phyloP scores from a whole-genome alignment of 2,888 invertebrate genomes.

The Drosophila histrio region DNA sequence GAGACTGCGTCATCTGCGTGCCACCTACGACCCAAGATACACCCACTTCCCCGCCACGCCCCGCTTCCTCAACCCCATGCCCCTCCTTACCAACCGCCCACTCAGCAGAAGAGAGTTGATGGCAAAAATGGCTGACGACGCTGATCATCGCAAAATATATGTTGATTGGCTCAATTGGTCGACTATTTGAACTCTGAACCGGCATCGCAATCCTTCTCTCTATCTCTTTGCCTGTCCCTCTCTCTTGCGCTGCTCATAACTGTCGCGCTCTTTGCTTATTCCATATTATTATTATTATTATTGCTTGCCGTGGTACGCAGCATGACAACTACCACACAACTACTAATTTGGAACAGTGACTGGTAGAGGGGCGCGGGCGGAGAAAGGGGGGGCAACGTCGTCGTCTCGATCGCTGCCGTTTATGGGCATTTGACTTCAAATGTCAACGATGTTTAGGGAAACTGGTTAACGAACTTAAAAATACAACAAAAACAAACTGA shows the following conservation, averaged over 20 bases:
- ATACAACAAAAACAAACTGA: conserved; percentile 18
- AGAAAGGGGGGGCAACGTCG: conserved; percentile 11
- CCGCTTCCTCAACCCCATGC: background rate
- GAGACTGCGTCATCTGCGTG: conserved; percentile 50
- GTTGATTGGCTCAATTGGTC: conserved; percentile 85
- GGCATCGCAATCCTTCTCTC: conserved; percentile 43
- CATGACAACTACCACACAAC: conserved; percentile 38
- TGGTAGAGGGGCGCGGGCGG: conserved; percentile 11
- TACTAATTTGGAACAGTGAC: conserved; percentile 68
- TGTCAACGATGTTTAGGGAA: conserved; percentile 72
- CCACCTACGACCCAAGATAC: conserved; percentile 50
- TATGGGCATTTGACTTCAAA: conserved; percentile 79
- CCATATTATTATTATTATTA: too few species aligned
- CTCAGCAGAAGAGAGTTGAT: conserved; percentile 1
- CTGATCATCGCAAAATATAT: conserved; percentile 53
- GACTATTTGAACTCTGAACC: conserved; percentile 84
- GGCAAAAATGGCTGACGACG: conserved; percentile 10
- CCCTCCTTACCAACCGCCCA: background rate
- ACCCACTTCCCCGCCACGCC: background rate
- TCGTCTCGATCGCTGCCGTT: conserved; percentile 64
- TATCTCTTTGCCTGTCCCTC: background rate
- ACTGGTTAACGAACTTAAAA: conserved; percentile 72
- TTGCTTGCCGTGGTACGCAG: conserved; percentile 50
- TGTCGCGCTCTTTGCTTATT: conserved; percentile 38
- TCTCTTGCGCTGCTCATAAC: conserved; percentile 2